Conservation (phyloP, 2,888 invertebrate genomes). For the Eristalis tenax region DNA sequence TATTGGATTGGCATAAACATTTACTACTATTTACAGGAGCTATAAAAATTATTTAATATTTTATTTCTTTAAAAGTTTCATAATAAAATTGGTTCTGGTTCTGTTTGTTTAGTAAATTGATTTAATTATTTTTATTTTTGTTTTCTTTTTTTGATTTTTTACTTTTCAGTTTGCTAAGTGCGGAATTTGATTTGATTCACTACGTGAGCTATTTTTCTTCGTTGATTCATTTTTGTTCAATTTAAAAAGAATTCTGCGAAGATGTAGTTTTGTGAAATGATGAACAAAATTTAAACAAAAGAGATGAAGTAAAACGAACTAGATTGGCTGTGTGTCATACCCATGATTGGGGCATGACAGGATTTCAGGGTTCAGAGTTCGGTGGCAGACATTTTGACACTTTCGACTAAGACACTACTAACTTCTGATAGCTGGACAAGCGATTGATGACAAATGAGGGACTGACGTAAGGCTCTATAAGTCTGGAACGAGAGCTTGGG, state of each 20-base stretch:
- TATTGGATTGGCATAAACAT: slow-evolving; percentile 53
- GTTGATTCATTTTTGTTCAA: slow-evolving; percentile 35
- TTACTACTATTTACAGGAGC: slow-evolving; percentile 68
- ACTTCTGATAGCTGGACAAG: no score
- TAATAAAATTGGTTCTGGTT: slow-evolving; percentile 71
- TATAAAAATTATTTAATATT: slow-evolving; percentile 58
- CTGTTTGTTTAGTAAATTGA: slow-evolving; percentile 28
- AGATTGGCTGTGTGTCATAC: neutral
- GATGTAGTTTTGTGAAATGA: neutral
- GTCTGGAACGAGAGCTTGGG: no score
- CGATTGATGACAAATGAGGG: no score
- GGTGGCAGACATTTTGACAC: no score
- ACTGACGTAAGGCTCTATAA: no score
- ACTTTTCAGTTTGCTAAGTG: slow-evolving; percentile 13
- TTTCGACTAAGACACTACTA: no score
- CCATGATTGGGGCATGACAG: no score
- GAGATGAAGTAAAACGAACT: neutral
- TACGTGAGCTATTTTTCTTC: slow-evolving; percentile 35
- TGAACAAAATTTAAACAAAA: no score
- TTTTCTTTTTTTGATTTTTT: slow-evolving; percentile 41
- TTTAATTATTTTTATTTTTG: slow-evolving; percentile 23
- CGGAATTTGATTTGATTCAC: slow-evolving; percentile 8
- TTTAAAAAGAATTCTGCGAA: neutral
- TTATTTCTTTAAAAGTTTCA: slow-evolving; percentile 16
- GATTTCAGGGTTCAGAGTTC: no score